Evolutionary conservation across 2,888 invertebrate genomes (phyloP).

Genomic region (Hemistola chrysoprasaria): DNA sequence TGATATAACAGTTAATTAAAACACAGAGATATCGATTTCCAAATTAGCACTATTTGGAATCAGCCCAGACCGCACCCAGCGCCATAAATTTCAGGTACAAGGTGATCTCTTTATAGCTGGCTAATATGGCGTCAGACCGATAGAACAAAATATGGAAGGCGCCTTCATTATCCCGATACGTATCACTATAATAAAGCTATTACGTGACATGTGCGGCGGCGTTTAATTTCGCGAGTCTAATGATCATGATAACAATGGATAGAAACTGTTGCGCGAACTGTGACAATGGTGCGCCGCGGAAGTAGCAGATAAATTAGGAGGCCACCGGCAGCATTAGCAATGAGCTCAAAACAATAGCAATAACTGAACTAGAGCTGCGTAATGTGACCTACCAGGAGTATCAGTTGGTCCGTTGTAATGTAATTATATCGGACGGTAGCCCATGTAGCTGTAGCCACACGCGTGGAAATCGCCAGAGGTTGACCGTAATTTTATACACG

Average conservation of each 20-base stretch:
- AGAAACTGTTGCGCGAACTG: conserved; percentile 23
- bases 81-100: conserved; percentile 28
- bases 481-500: conserved; percentile 11
- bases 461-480: conserved; percentile 8
- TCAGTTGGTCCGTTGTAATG: conserved; percentile 1
- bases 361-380: conserved; percentile 28
- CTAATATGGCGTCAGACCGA: conserved; percentile 25
- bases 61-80: conserved; percentile 28
- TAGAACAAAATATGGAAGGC: conserved; percentile 22
- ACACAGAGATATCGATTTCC: conserved; percentile 26
- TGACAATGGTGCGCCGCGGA: conserved; percentile 37
- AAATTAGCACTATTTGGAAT: conserved; percentile 26
- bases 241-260: conserved; percentile 54
- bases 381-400: conserved; percentile 22
- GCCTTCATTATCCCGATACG: conserved; percentile 28
- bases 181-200: conserved; percentile 26
- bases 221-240: conserved; percentile 42
- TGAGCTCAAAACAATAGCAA: conserved; percentile 47
- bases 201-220: conserved; percentile 15
- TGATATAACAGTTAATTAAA: conserved; percentile 17
- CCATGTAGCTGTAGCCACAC: conserved; percentile 5
- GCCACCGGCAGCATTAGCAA: conserved; percentile 47
- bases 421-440: conserved; percentile 30
- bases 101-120: conserved; percentile 26
- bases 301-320: conserved; percentile 53